These are phyloP conservation scores for Drosophila vallismaia DNA, from an alignment of 2,888 invertebrate genomes.

Conservation along the genomic window DNA sequence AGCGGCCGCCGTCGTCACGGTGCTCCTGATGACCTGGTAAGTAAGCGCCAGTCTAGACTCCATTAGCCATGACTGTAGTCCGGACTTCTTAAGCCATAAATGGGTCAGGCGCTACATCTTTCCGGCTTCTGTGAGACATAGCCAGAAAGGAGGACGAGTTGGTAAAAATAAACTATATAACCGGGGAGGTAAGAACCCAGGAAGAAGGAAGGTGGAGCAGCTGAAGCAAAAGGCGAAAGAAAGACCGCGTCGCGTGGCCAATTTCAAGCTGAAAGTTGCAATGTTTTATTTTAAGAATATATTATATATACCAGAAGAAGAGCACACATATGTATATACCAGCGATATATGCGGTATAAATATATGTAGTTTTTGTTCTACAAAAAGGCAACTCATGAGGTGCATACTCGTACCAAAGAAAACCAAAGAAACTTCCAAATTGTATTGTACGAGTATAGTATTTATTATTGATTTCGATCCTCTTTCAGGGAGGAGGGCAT, in stretches of 20 bases:
- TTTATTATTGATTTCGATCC: too few species aligned
- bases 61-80: too few species aligned
- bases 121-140: not conserved
- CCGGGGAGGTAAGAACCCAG: slow-evolving; percentile 23
- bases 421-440: too few species aligned
- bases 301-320: slow-evolving; percentile 9
- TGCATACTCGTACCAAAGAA: too few species aligned
- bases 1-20: slow-evolving; percentile 54
- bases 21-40: slow-evolving; percentile 76
- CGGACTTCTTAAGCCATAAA: not conserved
- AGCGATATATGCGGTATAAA: too few species aligned
- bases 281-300: slow-evolving; percentile 71
- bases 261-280: slow-evolving; percentile 64
- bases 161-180: slow-evolving; percentile 45
- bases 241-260: slow-evolving; percentile 56
- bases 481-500: too few species aligned
- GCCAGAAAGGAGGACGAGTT: slow-evolving; percentile 23
- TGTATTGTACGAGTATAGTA: too few species aligned
- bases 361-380: slow-evolving; percentile 2
- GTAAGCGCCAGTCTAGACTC: slow-evolving; percentile 25
- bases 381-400: not conserved
- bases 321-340: slow-evolving; percentile 3
- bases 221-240: slow-evolving; percentile 11
- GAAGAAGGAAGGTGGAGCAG: slow-evolving; percentile 11
- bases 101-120: not conserved